A percentile compares a stretch with the other conserved stretches of the same genome.
These are phyloP conservation scores for Pseudopodoces humilis DNA, from an alignment of 2,113 vertebrate species.

Conservation along the genomic window DNA sequence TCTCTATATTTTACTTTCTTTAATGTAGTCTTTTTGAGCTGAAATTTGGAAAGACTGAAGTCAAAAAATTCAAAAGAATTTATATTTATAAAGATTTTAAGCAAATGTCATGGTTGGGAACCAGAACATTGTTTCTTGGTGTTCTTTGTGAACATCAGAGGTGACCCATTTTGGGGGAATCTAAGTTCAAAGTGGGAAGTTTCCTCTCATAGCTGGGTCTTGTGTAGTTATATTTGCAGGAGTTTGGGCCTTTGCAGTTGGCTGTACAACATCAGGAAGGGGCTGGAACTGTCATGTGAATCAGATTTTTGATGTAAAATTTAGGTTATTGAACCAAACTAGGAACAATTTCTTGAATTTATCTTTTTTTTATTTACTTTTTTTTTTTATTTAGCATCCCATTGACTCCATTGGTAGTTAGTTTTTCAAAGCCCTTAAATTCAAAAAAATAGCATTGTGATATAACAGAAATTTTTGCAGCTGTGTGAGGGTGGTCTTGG, in stretches of 20 bases:
- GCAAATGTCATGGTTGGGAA: not conserved
- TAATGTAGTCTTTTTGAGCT: not conserved
- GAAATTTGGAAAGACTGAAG: not conserved
- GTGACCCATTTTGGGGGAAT: not conserved
- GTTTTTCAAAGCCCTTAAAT: not conserved
- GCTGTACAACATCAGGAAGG: not conserved
- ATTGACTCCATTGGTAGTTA: not conserved
- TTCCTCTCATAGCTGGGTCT: not conserved
- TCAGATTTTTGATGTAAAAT: not conserved
- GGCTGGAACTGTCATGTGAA: not conserved
- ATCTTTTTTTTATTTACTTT: not conserved
- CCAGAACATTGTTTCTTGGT: not conserved
- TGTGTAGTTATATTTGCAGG: not conserved
- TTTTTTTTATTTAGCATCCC: not conserved
- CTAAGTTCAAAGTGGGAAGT: not conserved
- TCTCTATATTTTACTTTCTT: not conserved
- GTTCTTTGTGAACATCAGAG: not conserved
- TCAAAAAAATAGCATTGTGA: not conserved
- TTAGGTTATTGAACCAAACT: not conserved
- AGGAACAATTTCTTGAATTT: not conserved
- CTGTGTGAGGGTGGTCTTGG: not conserved
- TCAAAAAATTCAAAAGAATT: not conserved
- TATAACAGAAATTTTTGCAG: not conserved
- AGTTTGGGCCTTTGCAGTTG: not conserved
- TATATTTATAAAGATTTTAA: not conserved